Evolutionary conservation across 1,140 invertebrate species (phyloP), one percentile per base, ranked within the genome.

Genomic region (Drosophila mojavensis): DNA sequence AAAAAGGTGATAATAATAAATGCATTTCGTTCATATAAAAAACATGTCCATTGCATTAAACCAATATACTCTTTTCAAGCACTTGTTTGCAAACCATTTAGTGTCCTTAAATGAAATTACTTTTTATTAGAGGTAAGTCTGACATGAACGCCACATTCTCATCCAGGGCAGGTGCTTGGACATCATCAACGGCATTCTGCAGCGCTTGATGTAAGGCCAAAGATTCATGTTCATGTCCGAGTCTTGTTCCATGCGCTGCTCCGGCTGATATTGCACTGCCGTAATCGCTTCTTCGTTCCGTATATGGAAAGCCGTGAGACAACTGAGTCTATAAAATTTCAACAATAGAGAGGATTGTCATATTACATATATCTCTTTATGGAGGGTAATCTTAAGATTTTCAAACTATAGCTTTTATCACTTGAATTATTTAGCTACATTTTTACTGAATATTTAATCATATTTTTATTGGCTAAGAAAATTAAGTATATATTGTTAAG

Each of bases 91-190:
- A 3, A 24, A 24, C 20, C 20, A 2, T 3, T 24, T 24, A 24
- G 20, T 24, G 20, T 24, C 1, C 20, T 24, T 24, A 3, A 5
- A 4, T 41, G 9, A 28, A 96, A 96, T 96, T 93, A 97, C 97
- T 97, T 96, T 97, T 97, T 79, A 97, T 94, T 75, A 97, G 94
- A 73, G 97, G 96, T 91, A 97, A 93, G 89, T 97, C 96, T 74
- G 96, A 96, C 94, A 97, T 97, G 92, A 97, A 97, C 17, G 95
- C 95, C 64, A 95, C 95, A 76, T 95, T 96, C 83, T 97, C 96
- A 91, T 97, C 97, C 90, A 97, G 95, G 73, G 96, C 96, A 75
- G 96, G 95, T 92, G 96, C 96, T 96, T 96, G 94, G 53, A 94
- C 94, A 85, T 96, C 96, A 81, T 97, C 96, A 36, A 97, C 95